Percentiles rank a stretch among this genome's conserved stretches.
Evolutionary conservation across 2,797 vertebrate species (phyloP).

Genomic region (Eutrigla gurnardus): DNA sequence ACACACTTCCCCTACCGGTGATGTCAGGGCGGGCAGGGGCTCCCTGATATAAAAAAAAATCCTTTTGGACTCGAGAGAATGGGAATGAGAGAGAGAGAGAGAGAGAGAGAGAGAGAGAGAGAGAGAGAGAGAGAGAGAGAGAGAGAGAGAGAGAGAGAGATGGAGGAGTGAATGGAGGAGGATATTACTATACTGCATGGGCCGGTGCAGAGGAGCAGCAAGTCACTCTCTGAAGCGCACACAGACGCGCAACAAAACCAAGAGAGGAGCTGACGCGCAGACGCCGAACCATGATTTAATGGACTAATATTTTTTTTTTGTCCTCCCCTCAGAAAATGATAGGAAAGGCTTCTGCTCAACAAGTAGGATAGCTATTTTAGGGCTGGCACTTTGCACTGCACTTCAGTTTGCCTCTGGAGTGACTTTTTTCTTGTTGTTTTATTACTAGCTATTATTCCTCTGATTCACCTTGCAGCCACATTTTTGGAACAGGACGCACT

Average conservation of each 20-base stretch:
- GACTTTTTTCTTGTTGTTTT: slow-evolving; percentile 28
- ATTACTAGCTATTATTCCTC: neutral
- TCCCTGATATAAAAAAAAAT: slow-evolving; percentile 74
- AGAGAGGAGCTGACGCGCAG: slow-evolving; percentile 70
- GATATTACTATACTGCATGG: slow-evolving; percentile 75
- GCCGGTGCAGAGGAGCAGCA: slow-evolving; percentile 73
- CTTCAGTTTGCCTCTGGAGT: slow-evolving; percentile 51
- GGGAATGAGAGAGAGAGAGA: slow-evolving; percentile 18
- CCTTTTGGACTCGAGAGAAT: slow-evolving; percentile 67
- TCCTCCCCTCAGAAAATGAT: slow-evolving; percentile 29
- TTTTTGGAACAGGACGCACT: slow-evolving; percentile 65
- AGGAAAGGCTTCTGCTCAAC: slow-evolving; percentile 37
- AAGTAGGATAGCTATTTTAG: slow-evolving; percentile 41
- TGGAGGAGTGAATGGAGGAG: slow-evolving; percentile 72
- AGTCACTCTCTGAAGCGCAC: slow-evolving; percentile 67
- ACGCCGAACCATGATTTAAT: slow-evolving; percentile 60
- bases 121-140: slow-evolving; percentile 45
- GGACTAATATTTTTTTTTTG: slow-evolving; percentile 39
- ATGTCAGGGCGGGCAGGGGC: slow-evolving; percentile 80
- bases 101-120: slow-evolving; percentile 45
- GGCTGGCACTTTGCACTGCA: slow-evolving; percentile 54
- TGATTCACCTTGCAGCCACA: slow-evolving; percentile 67
- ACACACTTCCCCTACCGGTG: slow-evolving; percentile 74
- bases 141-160: slow-evolving; percentile 56
- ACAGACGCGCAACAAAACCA: slow-evolving; percentile 63